Conservation (phyloP, 2,113 vertebrate species). For the Odocoileus virginianus region DNA sequence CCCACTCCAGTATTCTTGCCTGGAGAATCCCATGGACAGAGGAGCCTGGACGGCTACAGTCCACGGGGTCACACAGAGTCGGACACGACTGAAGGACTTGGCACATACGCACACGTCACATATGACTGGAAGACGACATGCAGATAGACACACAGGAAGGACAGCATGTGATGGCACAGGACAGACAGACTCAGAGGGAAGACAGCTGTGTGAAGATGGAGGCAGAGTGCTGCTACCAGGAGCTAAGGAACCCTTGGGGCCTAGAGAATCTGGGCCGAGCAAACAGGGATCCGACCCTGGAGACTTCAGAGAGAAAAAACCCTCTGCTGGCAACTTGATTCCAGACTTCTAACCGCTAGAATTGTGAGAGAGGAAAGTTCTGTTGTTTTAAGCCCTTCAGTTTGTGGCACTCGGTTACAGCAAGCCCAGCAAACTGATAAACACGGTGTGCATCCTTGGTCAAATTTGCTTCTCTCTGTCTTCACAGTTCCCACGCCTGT, state of each 20-base stretch:
- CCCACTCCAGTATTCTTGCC: background rate
- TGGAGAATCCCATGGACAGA: background rate
- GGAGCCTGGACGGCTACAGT: background rate
- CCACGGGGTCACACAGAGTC: background rate
- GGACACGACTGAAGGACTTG: background rate
- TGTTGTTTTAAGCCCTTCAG: background rate
- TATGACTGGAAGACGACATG: background rate
- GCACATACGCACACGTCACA: rapidly evolving
- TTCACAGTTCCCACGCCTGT: background rate
- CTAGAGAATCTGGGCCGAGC: background rate
- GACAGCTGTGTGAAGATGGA: background rate
- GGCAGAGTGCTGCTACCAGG: background rate
- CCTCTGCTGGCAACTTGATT: background rate
- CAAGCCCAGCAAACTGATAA: background rate
- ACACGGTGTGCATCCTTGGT: background rate
- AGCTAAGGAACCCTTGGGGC: background rate
- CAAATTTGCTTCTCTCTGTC: background rate
- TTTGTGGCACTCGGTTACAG: background rate
- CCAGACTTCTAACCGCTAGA: background rate
- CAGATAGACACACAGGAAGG: background rate
- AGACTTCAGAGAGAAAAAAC: background rate
- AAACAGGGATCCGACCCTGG: background rate
- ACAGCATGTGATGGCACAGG: background rate
- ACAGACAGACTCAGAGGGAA: background rate
- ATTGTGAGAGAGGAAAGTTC: background rate